Evolutionary conservation across 2,888 invertebrate genomes (phyloP), one percentile per base, ranked within the genome.

Genomic region (Hydroisotoma schaefferi): DNA sequence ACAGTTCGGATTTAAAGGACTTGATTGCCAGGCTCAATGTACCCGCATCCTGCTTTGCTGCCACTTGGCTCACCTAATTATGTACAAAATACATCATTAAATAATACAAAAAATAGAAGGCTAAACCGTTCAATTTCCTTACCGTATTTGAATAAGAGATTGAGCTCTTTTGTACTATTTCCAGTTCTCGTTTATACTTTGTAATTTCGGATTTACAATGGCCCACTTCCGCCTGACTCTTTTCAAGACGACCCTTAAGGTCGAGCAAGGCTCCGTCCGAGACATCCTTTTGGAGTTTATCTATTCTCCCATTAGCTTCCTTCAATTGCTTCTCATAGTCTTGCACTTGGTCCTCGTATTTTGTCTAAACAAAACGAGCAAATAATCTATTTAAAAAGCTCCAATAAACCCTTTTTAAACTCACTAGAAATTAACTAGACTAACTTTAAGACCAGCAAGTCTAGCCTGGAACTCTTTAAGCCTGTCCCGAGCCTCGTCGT

Each of bases 281-380:
- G 23, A 20, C 37, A 37, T 8, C 22, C 26, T 10, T 6, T 23
- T 52, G 22, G 15, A 23, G 15, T 12, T 20, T 4, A 5, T 22
- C 18, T 2, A 52, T 29, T 25, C 27, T 53, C 8, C 46, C 3
- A 2, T 12, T 37, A 18, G 18, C 12, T 43, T 58, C 61, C 1
- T n/a, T 40, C 26, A 61, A 25, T 33, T 43, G 47, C 15, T 40
- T 25, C 26, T 61, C 61, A n/a, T 49, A 25, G 12, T 61, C 57
- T 25, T 53, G 23, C 25, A 61, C 49, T 28, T 57, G 57, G 40
- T 48, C 57, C 28, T 61, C 61, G 43, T 61, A 61, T 54, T 61
- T 61, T 10, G n/a, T 27, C 61, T 61, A 12, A 2, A 38, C 2
- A 23, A 55, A 29, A 40, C 5, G n/a, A 40, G 6, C 15, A 40